Evolutionary conservation across 2,797 vertebrate species (phyloP).

Genomic region (Epinephelus malabaricus): DNA sequence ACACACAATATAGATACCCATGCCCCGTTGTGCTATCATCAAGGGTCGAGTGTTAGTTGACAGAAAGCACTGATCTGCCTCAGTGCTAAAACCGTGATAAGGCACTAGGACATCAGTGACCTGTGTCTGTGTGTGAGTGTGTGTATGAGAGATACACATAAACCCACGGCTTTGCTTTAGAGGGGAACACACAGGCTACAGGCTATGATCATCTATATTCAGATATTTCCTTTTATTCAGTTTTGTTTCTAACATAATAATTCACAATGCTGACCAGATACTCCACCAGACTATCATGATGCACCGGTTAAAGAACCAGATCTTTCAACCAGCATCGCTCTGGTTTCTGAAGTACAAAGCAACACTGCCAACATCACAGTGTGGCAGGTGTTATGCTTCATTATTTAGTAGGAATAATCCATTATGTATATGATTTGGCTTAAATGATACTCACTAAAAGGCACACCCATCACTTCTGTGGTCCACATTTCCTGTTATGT

Average conservation of each 20-base stretch:
- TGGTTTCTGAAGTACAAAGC: slow-evolving; percentile 49
- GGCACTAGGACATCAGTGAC: slow-evolving; percentile 61
- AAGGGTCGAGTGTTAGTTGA: slow-evolving; percentile 83
- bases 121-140: slow-evolving; percentile 31
- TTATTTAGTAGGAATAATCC: slow-evolving; percentile 74
- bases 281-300: slow-evolving; percentile 8
- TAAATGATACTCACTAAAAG: slow-evolving; percentile 68
- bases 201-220: background rate
- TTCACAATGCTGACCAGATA: slow-evolving; percentile 8
- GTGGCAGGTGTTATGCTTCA: slow-evolving; percentile 75
- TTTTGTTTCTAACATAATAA: background rate
- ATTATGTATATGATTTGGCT: slow-evolving; percentile 76
- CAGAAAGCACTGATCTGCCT: slow-evolving; percentile 79
- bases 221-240: background rate
- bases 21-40: slow-evolving; percentile 76
- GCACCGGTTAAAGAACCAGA: slow-evolving; percentile 16
- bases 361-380: slow-evolving; percentile 50
- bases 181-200: background rate
- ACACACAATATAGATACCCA: slow-evolving; percentile 42
- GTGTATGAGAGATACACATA: slow-evolving; percentile 7
- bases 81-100: slow-evolving; percentile 75
- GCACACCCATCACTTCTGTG: slow-evolving; percentile 50
- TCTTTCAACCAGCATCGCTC: slow-evolving; percentile 39
- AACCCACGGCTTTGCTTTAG: slow-evolving; percentile 11
- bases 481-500: slow-evolving; percentile 27